Base-by-base conservation (phyloP, 2,797 vertebrate genomes). In the Arnoldichthys spilopterus region DNA sequence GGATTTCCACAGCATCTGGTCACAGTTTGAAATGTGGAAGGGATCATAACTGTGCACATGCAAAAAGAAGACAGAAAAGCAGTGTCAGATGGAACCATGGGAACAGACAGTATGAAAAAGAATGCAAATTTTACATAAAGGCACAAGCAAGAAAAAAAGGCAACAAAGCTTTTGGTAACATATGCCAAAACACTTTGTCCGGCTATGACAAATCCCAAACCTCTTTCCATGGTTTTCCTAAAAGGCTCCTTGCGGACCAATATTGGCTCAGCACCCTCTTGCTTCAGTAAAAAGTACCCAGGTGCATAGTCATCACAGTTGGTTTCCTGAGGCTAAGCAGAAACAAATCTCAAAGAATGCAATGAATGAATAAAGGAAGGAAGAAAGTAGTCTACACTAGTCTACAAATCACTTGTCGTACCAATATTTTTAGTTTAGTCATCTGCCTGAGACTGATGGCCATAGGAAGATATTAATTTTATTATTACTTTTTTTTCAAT, bases 231-330 rank as follows among this genome's bases (percentile, higher is more conserved):
- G 58, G 77, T 73, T 47, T 88, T 74, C 74, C 63, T 79, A 3
- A 77, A 49, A 12, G 64, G 68, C 32, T 87, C 75, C 69, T 43
- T 77, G 28, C 59, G 76, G 15, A 59, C 56, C 37, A 83, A 58
- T 49, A 71, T 66, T 20, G 78, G 69, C 1, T 88, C 84, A 63
- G 67, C 68, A 1, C 88, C 86, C 51, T 92, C 88, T 80, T 89
- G 80, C 75, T 89, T 89, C 7, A 89, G 77, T 68, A 86, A 53
- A 47, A 83, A 71, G 71, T 84, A 83, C 63, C 74, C 84, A 5
- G 72, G 69, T 81, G 62, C 45, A 54, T 58, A 86, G 72, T 86
- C 63, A 73, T 71, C 77, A 47, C 49, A 43, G 26, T 82, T 68
- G n/a, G 66, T 61, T 16, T 86, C 83, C 77, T 86, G 67, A 20